A percentile compares a stretch with the other conserved stretches of the same genome.
These are phyloP conservation scores for Brienomyrus brachyistius DNA, from an alignment of 2,113 vertebrate species.

Conservation along the genomic window DNA sequence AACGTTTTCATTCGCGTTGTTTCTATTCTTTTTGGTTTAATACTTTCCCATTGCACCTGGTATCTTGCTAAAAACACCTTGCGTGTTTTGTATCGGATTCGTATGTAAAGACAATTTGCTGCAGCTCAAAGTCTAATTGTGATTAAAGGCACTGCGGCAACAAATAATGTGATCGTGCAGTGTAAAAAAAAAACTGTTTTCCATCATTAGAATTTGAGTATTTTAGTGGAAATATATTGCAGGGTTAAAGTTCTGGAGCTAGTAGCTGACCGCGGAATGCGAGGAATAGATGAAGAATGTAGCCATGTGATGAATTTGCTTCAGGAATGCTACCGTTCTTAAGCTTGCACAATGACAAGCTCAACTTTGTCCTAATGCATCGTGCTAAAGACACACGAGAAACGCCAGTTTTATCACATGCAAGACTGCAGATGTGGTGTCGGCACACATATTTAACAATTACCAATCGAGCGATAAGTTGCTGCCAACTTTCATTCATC, in stretches of 20 bases:
- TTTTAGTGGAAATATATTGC: not conserved
- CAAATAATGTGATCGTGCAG: not conserved
- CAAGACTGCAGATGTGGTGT: not conserved
- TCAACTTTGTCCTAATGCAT: constrained; percentile 6
- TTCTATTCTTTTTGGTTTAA: not conserved
- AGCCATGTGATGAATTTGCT: not conserved
- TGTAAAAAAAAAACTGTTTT: not conserved
- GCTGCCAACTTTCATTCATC: not conserved
- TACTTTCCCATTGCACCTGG: not conserved
- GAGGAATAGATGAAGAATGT: constrained; percentile 10
- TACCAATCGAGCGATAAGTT: not conserved
- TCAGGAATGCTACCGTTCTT: constrained; percentile 3
- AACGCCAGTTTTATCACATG: not conserved
- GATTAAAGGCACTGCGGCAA: not conserved
- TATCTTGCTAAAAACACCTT: not conserved
- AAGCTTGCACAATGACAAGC: constrained; percentile 15
- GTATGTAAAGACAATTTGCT: not conserved
- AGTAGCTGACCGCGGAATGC: constrained; percentile 14
- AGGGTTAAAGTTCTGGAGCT: not conserved
- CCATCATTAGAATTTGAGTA: not conserved
- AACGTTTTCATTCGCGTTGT: not conserved
- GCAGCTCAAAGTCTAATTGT: not conserved
- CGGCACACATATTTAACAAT: not conserved
- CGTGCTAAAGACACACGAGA: not conserved
- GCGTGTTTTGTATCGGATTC: not conserved